Base-by-base conservation (phyloP, 1,140 invertebrate species). In the Drosophila ananassae region DNA sequence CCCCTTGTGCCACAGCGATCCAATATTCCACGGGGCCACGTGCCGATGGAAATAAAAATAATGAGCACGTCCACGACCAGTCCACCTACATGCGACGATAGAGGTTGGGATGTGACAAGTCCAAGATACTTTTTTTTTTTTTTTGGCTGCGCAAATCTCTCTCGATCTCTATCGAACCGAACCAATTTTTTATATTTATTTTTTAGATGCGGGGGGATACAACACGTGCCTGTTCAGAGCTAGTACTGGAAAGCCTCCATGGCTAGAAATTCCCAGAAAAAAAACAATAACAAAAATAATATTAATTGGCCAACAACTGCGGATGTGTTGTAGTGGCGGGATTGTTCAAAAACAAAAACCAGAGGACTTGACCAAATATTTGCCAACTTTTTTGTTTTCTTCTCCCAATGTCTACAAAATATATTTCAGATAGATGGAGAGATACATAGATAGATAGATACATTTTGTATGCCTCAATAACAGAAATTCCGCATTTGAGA, bases 401-500 rank as follows among this genome's bases (percentile, higher is more conserved):
- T 34, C 37, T 25, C 37, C 21, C 34, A 64, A 53, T 53, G 50
- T 68, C 50, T 48, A 37, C 39, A 69, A 67, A 67, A 69, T 66
- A 67, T 54, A 44, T 21, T 3, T 12, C 2, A 37, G 34, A 12
- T n/a, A 37, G 34, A 21, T 44, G 7, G 41, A 44, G 6, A 66
- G 24, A 67, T 48, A 48, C 24, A 32, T 32, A 44, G 39, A 41
- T 41, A 17, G 39, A 41, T 3, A 66, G 30, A 68, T 48, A 55
- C 32, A 48, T 48, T 48, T 55, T 55, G n/a, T 68, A 17, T 58
- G 22, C 47, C 30, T 74, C 69, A 82, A 81, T 68, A 83, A 72
- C 71, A 79, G 69, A 82, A 83, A 82, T 82, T 82, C 79, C 79
- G 80, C 60, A 75, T 83, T 66, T 62, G 32, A 44, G 41, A 72